Percentiles rank a stretch among this genome's conserved stretches.
Conservation (phyloP, 2,888 invertebrate species). For the Vandiemenella viatica region DNA sequence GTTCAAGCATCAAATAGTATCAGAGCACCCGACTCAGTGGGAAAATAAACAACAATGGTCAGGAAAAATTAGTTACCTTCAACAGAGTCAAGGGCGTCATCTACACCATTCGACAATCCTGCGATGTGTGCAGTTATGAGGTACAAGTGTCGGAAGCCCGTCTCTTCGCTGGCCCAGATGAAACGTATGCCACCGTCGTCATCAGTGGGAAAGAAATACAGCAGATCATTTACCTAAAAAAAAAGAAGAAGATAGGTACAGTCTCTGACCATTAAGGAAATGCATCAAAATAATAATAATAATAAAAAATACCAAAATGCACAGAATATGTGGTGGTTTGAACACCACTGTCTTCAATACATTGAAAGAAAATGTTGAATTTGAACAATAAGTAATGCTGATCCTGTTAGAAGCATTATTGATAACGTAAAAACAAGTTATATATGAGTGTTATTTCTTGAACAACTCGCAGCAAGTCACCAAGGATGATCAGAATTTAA, state of each 20-base stretch:
- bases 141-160: conserved; percentile 79
- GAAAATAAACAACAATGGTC: too few species aligned
- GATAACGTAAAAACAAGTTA: too few species aligned
- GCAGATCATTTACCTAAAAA: conserved; percentile 55
- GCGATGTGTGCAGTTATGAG: conserved; percentile 47
- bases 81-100: conserved; percentile 34
- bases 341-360: too few species aligned
- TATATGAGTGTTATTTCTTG: too few species aligned
- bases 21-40: too few species aligned
- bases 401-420: too few species aligned
- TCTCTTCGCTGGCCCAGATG: conserved; percentile 87
- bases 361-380: too few species aligned
- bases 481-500: too few species aligned
- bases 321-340: too few species aligned
- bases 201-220: conserved; percentile 48
- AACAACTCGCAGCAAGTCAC: too few species aligned
- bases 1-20: too few species aligned
- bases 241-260: conserved; percentile 13
- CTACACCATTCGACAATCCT: conserved; percentile 35
- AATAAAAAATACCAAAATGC: background rate
- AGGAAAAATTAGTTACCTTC: conserved; percentile 26
- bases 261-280: background rate
- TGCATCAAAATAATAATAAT: background rate
- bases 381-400: too few species aligned
- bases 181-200: conserved; percentile 42